Conservation (phyloP, 53 echinoderm and acorn worm species). For the Crossaster papposus region DNA sequence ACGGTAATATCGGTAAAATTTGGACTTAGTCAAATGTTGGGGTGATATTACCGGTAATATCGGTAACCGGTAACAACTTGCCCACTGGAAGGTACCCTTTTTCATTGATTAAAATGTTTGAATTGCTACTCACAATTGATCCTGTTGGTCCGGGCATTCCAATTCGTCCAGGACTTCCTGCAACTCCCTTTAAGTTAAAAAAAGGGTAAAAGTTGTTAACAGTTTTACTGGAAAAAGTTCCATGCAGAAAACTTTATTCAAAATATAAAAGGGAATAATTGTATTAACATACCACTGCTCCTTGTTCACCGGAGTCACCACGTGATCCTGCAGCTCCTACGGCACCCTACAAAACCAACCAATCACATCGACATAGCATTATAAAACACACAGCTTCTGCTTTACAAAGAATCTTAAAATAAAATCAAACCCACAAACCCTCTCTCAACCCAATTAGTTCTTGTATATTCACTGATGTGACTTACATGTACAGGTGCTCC, state of each 20-base stretch:
- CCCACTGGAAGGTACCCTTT: no score
- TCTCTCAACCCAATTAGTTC: no score
- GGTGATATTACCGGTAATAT: no score
- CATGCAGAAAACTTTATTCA: neutral
- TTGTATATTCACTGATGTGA: no score
- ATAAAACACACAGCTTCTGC: no score
- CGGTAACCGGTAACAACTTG: no score
- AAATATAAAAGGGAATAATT: neutral
- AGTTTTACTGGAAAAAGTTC: no score
- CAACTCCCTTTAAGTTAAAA: constrained; percentile 15
- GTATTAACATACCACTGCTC: constrained; percentile 38
- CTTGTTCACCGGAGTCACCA: constrained; percentile 40
- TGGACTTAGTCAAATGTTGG: no score
- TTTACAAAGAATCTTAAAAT: no score
- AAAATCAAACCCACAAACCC: no score
- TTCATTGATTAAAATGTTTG: neutral
- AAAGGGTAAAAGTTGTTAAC: neutral
- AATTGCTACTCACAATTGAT: constrained; percentile 24
- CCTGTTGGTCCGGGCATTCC: constrained; percentile 49
- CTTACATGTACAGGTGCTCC: no score
- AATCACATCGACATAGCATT: neutral
- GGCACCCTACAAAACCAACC: constrained; percentile 36
- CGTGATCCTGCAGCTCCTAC: constrained; percentile 47
- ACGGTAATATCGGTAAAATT: no score
- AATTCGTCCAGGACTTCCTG: constrained; percentile 10